Percentiles rank a stretch among this genome's conserved stretches.
Conservation (phyloP, 2,888 invertebrate species). For the Cataglyphis albicans region DNA sequence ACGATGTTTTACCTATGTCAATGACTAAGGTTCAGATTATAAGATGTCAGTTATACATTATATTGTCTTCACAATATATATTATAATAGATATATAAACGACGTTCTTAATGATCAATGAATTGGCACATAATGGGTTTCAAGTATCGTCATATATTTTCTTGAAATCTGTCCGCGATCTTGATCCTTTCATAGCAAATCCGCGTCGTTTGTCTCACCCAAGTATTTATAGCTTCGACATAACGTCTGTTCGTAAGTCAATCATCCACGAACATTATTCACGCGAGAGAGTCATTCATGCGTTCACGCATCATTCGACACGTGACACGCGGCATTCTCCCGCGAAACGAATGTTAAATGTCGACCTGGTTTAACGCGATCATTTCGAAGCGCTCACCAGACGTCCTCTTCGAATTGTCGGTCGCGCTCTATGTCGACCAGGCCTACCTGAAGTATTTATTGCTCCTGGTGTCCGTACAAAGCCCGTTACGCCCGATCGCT, state of each 20-base stretch:
- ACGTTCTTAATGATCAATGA: conserved; percentile 18
- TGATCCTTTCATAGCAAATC: conserved; percentile 33
- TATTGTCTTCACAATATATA: not conserved
- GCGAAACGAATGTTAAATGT: conserved; percentile 23
- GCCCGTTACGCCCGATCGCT: conserved; percentile 40
- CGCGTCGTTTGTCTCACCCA: conserved; percentile 4
- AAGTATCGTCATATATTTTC: conserved; percentile 22
- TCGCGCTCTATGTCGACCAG: conserved; percentile 58
- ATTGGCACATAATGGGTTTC: not conserved
- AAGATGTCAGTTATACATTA: conserved; percentile 3
- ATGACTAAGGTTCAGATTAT: not conserved
- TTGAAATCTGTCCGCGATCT: conserved; percentile 6
- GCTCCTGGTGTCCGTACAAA: conserved; percentile 47
- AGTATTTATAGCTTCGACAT: conserved; percentile 29
- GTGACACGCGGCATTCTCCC: conserved; percentile 23
- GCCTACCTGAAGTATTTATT: conserved; percentile 70
- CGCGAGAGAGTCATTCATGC: conserved; percentile 23
- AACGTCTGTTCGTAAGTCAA: conserved; percentile 40
- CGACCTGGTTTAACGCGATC: conserved; percentile 22
- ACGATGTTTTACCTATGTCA: conserved; percentile 3
- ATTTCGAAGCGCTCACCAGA: conserved; percentile 36
- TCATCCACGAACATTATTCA: conserved; percentile 30
- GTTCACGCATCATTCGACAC: conserved; percentile 9
- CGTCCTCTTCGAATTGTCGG: conserved; percentile 47
- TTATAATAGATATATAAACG: conserved; percentile 27